A percentile compares a stretch with the other conserved stretches of the same genome.
Conservation (phyloP, 2,888 invertebrate genomes). For the Cheilosia vernalis region DNA sequence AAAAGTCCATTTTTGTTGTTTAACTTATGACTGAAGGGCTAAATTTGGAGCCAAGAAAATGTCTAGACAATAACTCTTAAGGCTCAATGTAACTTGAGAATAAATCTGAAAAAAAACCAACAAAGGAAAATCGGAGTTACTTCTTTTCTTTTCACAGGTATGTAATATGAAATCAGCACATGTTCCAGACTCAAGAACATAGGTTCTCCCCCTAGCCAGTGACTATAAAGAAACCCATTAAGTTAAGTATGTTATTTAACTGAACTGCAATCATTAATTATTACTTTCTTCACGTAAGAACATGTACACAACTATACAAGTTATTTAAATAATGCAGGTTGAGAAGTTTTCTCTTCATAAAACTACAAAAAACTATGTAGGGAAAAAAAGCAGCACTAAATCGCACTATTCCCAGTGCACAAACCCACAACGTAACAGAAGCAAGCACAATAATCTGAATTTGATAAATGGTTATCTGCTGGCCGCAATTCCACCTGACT, state of each 20-base stretch:
- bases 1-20: no score
- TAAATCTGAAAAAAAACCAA: no score
- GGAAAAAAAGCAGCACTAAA: constrained; percentile 1
- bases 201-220: no score
- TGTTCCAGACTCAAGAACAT: no score
- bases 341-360: constrained; percentile 22
- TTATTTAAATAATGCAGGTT: constrained; percentile 42
- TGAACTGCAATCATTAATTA: constrained; percentile 38
- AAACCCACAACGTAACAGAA: neutral
- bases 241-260: neutral
- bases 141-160: no score
- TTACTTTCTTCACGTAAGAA: constrained; percentile 2
- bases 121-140: no score
- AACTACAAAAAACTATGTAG: constrained; percentile 2
- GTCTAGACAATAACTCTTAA: no score
- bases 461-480: constrained; percentile 64
- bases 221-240: no score
- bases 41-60: no score
- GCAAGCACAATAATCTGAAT: constrained; percentile 62
- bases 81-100: no score
- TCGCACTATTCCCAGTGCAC: constrained; percentile 1
- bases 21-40: no score
- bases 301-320: neutral
- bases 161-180: no score
- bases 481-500: constrained; percentile 66